These are phyloP conservation scores for Andrena marginata DNA, from an alignment of 2,888 invertebrate genomes.

Conservation along the genomic window DNA sequence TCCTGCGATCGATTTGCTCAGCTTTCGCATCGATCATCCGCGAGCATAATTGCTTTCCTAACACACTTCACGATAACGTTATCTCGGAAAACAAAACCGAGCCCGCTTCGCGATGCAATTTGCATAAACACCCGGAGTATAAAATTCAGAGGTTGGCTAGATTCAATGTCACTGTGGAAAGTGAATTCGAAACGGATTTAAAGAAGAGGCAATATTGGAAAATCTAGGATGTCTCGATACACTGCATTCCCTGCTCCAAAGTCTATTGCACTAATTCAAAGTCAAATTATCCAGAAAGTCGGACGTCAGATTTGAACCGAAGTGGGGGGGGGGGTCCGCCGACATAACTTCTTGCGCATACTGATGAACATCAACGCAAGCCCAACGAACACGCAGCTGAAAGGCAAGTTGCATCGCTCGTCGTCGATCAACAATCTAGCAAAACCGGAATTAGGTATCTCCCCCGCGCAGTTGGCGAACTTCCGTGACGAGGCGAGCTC, in stretches of 20 bases:
- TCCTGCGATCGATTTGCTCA: slow-evolving; percentile 9
- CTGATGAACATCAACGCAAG: too few species aligned
- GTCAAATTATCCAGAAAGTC: too few species aligned
- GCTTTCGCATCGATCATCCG: slow-evolving; percentile 4
- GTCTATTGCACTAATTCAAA: too few species aligned
- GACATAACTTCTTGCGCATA: too few species aligned
- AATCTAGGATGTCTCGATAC: slow-evolving; percentile 5
- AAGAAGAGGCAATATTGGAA: background rate
- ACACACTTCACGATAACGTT: background rate
- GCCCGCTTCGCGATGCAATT: background rate
- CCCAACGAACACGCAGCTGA: background rate
- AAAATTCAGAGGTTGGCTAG: background rate
- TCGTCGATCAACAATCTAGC: background rate
- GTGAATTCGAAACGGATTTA: background rate
- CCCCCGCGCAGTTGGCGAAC: background rate
- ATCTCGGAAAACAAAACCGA: background rate
- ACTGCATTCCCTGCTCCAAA: background rate
- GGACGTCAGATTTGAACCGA: too few species aligned
- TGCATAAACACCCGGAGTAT: background rate
- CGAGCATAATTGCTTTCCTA: background rate
- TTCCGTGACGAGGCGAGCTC: slow-evolving; percentile 4
- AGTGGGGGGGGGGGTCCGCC: too few species aligned
- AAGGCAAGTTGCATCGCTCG: background rate
- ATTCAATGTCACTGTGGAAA: background rate
- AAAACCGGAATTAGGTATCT: slow-evolving; percentile 20